Conservation (phyloP, 2,113 vertebrate genomes). For the Arizona elegans region DNA sequence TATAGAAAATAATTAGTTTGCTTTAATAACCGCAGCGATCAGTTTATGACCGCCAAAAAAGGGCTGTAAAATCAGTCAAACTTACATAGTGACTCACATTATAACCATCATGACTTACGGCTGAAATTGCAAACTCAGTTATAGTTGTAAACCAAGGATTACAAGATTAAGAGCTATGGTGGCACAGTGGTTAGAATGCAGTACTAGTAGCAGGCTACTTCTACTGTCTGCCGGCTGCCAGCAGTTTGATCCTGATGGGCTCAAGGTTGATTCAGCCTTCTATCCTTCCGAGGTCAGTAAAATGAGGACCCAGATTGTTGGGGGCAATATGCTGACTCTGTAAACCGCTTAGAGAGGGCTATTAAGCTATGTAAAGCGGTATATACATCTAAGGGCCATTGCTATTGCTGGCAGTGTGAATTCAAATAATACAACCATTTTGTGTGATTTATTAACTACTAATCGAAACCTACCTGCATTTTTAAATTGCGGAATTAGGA, state of each 20-base stretch:
- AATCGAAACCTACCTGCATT: neutral
- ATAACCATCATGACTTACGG: neutral
- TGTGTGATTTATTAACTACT: neutral
- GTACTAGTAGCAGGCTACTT: too few species aligned
- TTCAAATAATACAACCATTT: neutral
- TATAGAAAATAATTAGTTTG: neutral
- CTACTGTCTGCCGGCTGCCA: too few species aligned
- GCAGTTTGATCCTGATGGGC: too few species aligned
- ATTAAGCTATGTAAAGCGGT: too few species aligned
- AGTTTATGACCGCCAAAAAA: neutral
- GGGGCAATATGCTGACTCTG: too few species aligned
- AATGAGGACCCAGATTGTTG: too few species aligned
- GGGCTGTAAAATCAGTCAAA: neutral
- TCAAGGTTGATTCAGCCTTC: too few species aligned
- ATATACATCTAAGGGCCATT: too few species aligned
- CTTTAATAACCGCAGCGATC: neutral
- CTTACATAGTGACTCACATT: neutral
- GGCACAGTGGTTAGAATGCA: too few species aligned
- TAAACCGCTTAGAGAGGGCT: too few species aligned
- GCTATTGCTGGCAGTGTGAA: neutral
- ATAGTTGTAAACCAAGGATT: neutral
- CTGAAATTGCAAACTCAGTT: neutral
- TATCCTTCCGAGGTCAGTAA: too few species aligned
- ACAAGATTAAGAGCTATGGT: too few species aligned
- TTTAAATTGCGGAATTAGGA: neutral